Evolutionary conservation across 2,113 vertebrate species (phyloP), one percentile per base, ranked within the genome.

Genomic region (Athene cunicularia): DNA sequence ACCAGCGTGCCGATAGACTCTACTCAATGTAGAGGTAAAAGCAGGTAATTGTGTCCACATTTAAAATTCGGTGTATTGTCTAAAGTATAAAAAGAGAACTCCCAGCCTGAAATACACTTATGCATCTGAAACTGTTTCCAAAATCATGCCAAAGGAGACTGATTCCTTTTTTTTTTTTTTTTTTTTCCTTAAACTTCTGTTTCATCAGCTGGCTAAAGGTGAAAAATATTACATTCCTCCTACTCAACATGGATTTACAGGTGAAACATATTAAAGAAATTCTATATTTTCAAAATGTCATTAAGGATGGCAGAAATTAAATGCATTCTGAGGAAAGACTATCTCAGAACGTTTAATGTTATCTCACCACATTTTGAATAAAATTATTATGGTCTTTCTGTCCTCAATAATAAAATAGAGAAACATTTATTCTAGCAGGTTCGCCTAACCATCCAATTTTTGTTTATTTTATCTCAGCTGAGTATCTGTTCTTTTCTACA

Each of bases 401-500:
- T 50, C 27, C 6, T 89, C 26, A 72, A 8, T 70, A 90, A 80
- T 90, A 89, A 86, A 79, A 86, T 1, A 75, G 19, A 79, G 20
- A 84, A 87, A 37, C 3, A 60, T 87, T 94, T 95, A 5, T 90
- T 75, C 18, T 64, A 37, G 32, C 56, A 68, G 70, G 5, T 39
- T 93, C 45, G 68, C 11, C 30, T 93, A 87, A 79, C 79, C 16
- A n/a, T 75, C 7, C 2, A 64, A 43, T 23, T 49, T 94, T 94
- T 89, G 32, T 90, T 94, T 94, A n/a, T 83, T 95, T 91, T 74
- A 93, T 91, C 83, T 91, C 60, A 86, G 7, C 5, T 3, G 5
- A 59, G 24, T 58, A 52, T 86, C 52, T 81, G 14, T 39, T 91
- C 66, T 81, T 79, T 85, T 64, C 22, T 87, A 39, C 22, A 62